A percentile compares a stretch with the other conserved stretches of the same genome.
These are phyloP conservation scores for Atlantisia rogersi DNA, from an alignment of 2,113 vertebrate genomes.

Conservation along the genomic window DNA sequence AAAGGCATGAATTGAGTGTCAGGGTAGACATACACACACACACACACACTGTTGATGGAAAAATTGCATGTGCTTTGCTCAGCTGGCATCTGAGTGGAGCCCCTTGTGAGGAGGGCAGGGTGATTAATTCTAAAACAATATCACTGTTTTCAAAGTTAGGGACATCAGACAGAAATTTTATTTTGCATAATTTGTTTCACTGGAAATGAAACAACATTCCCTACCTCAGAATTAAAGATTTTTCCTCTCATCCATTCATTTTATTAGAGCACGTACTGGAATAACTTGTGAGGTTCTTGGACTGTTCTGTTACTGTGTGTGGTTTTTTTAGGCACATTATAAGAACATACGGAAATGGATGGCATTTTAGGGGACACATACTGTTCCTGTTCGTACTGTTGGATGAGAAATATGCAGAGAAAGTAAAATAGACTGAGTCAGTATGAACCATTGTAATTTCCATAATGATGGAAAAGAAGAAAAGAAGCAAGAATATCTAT, in stretches of 20 bases:
- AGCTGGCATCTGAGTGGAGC: not conserved
- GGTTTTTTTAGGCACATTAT: not conserved
- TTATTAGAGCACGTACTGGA: not conserved
- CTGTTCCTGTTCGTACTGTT: not conserved
- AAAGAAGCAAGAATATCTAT: not conserved
- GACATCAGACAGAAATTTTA: not conserved
- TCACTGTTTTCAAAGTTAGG: not conserved
- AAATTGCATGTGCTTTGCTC: not conserved
- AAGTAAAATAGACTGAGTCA: not conserved
- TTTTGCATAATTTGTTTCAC: not conserved
- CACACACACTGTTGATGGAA: not conserved
- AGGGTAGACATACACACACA: not conserved
- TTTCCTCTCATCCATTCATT: not conserved
- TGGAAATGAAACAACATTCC: not conserved
- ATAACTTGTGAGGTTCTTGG: no score
- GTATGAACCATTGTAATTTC: not conserved
- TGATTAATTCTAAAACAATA: not conserved
- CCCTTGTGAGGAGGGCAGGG: not conserved
- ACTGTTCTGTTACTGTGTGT: not conserved
- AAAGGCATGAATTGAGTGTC: not conserved
- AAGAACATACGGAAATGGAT: not conserved
- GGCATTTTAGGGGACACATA: not conserved
- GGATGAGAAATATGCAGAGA: not conserved
- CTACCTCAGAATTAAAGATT: not conserved
- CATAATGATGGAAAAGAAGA: not conserved